Base-by-base conservation (phyloP, 2,113 vertebrate genomes). In the Rhinogobius similis region DNA sequence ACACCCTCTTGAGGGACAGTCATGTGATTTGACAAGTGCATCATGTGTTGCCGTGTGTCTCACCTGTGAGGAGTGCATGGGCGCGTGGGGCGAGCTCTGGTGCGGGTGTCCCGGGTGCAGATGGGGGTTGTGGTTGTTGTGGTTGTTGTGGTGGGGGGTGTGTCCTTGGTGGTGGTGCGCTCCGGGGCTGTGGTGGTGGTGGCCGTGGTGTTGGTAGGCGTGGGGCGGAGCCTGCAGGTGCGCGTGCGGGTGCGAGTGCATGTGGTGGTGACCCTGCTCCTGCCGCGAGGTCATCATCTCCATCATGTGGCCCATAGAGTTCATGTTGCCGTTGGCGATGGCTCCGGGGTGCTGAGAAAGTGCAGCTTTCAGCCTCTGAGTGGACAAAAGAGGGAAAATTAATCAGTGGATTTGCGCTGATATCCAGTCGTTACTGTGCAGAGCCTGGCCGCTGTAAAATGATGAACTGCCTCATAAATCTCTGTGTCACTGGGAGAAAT, bases 271-370 rank as follows among this genome's bases (percentile, higher is more conserved):
- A 0, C 93, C 77, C 0, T 95, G 90, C 85, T 96, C 96, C 88
- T 98, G 96, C 81, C 97, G 94, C 1, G 97, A 96, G 73, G 94
- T 94, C 97, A 99, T 98, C 96, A 99, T 98, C 69, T 99, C 98
- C 97, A 99, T 98, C 97, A 99, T 98, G 90, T 99, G 98, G 73
- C 96, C 95, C 96, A 99, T 99, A 86, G 95, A 95, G 91, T 94
- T 98, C 96, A 99, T 98, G 83, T 95, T 98, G 82, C 98, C 98
- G 0, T 99, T 99, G 0, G 96, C 90, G 89, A 98, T 96, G 90
- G 96, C 76, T 7, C 94, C 95, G n/a, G 97, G 95, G 82, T 98
- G 97, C 76, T 99, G 98, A 67, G 95, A 95, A 91, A 99, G 87
- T 0, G 97, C 96, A 63, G 98, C 98, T 91, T 99, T 99, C 93